Evolutionary conservation across 2,113 vertebrate genomes (phyloP).

Genomic region (Tapirus terrestris): DNA sequence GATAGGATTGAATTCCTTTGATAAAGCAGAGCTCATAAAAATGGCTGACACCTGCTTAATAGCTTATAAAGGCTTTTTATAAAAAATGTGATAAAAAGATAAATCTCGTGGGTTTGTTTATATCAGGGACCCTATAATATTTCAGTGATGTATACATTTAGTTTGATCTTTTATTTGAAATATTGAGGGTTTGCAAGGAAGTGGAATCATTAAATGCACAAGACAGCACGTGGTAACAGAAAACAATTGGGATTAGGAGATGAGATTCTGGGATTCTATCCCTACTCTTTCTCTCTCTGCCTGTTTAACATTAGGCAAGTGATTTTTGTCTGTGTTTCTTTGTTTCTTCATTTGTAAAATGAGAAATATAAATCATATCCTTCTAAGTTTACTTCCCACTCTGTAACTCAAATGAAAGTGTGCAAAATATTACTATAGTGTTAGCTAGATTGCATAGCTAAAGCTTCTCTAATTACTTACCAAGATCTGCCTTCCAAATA

Average conservation of each 20-base stretch:
- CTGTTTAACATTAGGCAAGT: neutral
- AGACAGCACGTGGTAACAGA: neutral
- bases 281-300: neutral
- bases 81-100: conserved; percentile 4
- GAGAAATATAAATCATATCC: neutral
- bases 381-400: neutral
- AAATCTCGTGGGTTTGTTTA: conserved; percentile 15
- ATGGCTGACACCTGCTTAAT: neutral
- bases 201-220: neutral
- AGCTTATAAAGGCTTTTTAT: neutral
- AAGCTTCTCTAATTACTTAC: neutral
- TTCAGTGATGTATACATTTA: conserved; percentile 20
- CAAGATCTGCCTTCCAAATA: neutral
- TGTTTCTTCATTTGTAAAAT: conserved; percentile 20
- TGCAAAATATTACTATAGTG: neutral
- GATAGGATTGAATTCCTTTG: neutral
- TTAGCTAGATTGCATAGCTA: neutral
- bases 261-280: neutral
- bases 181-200: neutral
- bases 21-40: neutral
- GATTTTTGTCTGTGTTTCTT: neutral
- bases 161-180: conserved; percentile 37
- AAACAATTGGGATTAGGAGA: neutral
- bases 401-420: conserved; percentile 2
- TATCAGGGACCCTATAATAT: conserved; percentile 26